Evolutionary conservation across 1,140 invertebrate genomes (phyloP), one percentile per base, ranked within the genome.

Genomic region (Musca domestica): DNA sequence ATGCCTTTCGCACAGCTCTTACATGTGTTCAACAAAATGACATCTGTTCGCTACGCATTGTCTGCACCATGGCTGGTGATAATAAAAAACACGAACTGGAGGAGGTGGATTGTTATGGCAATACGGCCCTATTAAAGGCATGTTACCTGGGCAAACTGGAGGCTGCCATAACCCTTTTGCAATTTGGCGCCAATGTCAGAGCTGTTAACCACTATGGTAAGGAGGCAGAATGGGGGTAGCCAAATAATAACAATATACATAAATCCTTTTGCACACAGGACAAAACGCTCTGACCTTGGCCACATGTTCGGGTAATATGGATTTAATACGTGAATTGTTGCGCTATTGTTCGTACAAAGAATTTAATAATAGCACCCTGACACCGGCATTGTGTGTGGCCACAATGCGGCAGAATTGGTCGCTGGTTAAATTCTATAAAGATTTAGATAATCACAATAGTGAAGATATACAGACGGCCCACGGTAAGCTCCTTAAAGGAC

Each of bases 261-360:
- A 51, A 52, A 15, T 68, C n/a, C 14, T 64, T 64, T 67, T 63
- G 4, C 9, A 20, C 20, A 19, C 22, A 69, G 78, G 78, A 7
- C 78, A 81, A 56, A 81, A 81, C 56, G 78, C 78, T 0, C 61
- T 81, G 23, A 81, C 78, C 0, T 20, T 81, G 19, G 78, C 78
- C 1, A 74, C 73, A 6, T 73, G 74, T 67, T 64, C 68, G 5
- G 78, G 78, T 0, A 67, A 73, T 66, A 66, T 71, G 10, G 66
- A 64, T 1, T 2, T 81, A 46, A 75, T 81, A 10, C 23, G 68
- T n/a, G 72, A 78, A 51, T 70, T 81, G 0, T 27, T 81, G 41
- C 64, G 66, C 4, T 64, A 70, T 7, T 73, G 78, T 15, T 58
- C 72, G 0, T 81, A 81, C 25, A 51, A 74, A 19, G 78, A 81